These are phyloP conservation scores for Zoanthus sansibaricus DNA, from an alignment of 92 coral and sea anemone genomes.

Conservation along the genomic window DNA sequence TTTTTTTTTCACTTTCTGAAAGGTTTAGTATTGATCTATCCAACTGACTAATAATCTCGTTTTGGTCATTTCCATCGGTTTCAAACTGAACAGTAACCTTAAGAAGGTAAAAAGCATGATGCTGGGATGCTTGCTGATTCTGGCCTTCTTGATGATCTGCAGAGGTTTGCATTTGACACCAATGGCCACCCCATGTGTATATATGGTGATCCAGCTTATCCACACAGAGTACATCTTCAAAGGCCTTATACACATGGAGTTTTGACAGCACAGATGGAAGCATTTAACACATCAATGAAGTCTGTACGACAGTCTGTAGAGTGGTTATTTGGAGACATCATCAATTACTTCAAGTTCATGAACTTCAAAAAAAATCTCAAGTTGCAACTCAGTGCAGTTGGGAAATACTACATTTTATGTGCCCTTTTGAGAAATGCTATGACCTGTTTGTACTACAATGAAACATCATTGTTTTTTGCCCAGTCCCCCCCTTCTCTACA, in stretches of 20 bases:
- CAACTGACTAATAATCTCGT: no score
- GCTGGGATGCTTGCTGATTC: not conserved
- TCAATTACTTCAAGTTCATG: not conserved
- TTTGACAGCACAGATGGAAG: constrained; percentile 13
- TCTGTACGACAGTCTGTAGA: not conserved
- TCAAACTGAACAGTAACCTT: no score
- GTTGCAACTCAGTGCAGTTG: not conserved
- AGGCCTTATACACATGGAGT: not conserved
- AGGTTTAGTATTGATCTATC: no score
- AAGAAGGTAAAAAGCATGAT: not conserved
- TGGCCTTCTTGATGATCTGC: not conserved
- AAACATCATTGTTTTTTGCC: not conserved
- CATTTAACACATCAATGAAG: constrained; percentile 1
- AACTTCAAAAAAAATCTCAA: not conserved
- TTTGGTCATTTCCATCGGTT: no score
- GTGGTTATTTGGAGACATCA: not conserved
- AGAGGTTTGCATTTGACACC: not conserved
- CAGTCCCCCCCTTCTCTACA: not conserved
- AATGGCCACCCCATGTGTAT: not conserved
- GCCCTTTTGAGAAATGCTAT: not conserved
- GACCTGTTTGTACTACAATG: not conserved
- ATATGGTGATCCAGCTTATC: not conserved
- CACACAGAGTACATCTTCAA: constrained; percentile 1
- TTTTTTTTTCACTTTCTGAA: no score
- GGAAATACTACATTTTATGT: not conserved